Conservation (phyloP, 1,140 invertebrate genomes). For the Trachymyrmex cornetzi region DNA sequence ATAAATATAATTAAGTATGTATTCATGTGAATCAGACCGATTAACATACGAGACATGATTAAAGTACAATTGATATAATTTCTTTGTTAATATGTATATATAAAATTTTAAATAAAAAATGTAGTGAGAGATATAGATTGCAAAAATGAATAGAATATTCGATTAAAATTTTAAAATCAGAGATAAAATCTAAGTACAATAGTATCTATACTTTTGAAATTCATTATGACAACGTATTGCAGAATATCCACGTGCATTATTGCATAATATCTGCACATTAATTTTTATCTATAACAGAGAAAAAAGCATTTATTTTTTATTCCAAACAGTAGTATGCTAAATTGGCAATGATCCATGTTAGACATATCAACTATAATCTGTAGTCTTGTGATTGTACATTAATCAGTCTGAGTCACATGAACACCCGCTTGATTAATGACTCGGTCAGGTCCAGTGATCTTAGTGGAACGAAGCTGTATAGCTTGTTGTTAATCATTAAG, state of each 20-base stretch:
- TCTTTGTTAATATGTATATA: neutral
- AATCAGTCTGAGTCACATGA: slow-evolving; percentile 54
- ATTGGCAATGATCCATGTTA: neutral
- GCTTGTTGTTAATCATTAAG: slow-evolving; percentile 18
- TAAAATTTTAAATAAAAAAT: slow-evolving; percentile 2
- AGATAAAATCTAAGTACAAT: neutral
- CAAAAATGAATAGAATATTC: neutral
- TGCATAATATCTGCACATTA: neutral
- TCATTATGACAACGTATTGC: neutral
- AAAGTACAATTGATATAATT: neutral
- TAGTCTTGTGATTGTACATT: slow-evolving; percentile 46
- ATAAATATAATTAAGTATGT: no score
- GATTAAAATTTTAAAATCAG: neutral
- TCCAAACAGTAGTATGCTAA: neutral
- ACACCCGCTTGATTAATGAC: slow-evolving; percentile 45
- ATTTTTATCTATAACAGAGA: neutral
- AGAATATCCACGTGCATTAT: neutral
- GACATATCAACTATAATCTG: neutral
- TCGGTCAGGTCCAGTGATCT: slow-evolving; percentile 42
- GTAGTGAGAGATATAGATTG: neutral
- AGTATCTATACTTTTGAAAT: neutral
- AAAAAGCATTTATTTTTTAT: neutral
- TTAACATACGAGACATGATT: neutral
- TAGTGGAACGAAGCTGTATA: neutral
- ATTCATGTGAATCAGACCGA: neutral